Evolutionary conservation across 2,888 invertebrate genomes (phyloP).

Genomic region (Villa cingulata): DNA sequence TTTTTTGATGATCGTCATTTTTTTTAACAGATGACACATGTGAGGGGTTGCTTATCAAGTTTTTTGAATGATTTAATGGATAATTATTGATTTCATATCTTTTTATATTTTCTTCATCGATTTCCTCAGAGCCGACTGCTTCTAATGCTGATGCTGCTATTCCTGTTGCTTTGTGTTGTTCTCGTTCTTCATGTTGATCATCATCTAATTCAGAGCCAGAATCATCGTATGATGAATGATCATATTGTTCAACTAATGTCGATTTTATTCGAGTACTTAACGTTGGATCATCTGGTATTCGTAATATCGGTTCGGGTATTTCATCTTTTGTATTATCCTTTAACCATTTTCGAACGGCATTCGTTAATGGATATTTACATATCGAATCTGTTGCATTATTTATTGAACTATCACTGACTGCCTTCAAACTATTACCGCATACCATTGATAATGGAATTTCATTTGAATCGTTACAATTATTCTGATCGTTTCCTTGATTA

Average conservation of each 20-base stretch:
- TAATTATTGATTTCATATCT: not conserved
- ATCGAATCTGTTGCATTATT: not conserved
- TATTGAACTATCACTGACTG: not conserved
- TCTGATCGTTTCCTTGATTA: not conserved
- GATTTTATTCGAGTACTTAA: constrained; percentile 6
- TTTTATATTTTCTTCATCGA: constrained; percentile 16
- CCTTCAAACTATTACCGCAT: not conserved
- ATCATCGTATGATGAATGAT: not conserved
- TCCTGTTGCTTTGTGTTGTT: no score
- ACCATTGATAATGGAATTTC: no score
- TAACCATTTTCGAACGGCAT: constrained; percentile 48
- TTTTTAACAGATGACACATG: constrained; percentile 39
- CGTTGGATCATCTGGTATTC: constrained; percentile 13
- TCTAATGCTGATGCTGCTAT: no score
- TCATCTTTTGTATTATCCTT: constrained; percentile 28
- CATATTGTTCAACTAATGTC: constrained; percentile 1
- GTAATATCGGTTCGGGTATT: constrained; percentile 23
- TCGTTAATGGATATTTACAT: constrained; percentile 38
- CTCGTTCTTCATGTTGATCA: constrained; percentile 15
- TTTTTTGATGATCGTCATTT: not conserved
- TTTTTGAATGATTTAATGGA: constrained; percentile 31
- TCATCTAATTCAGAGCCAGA: constrained; percentile 6
- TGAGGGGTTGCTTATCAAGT: constrained; percentile 43
- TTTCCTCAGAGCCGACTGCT: constrained; percentile 10
- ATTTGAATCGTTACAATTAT: not conserved